These are phyloP conservation scores for Todiramphus chloris DNA, from an alignment of 2,113 vertebrate species.

Conservation along the genomic window DNA sequence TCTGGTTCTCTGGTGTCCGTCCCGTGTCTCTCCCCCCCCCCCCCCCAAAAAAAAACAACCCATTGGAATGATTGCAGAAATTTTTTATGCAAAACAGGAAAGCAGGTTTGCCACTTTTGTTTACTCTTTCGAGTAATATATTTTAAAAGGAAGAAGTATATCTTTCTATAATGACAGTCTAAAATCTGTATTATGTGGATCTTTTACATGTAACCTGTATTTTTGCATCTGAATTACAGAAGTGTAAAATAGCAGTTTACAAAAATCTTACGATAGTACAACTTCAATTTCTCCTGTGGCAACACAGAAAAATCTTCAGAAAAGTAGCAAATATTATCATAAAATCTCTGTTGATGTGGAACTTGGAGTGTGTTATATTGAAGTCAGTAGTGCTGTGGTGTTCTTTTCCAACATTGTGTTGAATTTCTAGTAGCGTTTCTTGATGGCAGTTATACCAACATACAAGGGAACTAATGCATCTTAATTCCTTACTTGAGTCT, in stretches of 20 bases:
- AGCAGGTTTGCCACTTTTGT: not conserved
- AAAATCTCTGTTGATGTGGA: not conserved
- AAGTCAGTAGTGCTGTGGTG: not conserved
- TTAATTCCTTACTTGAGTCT: conserved; percentile 28
- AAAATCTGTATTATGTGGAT: not conserved
- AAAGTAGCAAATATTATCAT: not conserved
- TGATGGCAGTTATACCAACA: not conserved
- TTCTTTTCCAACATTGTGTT: not conserved
- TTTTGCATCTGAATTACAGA: not conserved
- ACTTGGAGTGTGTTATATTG: not conserved
- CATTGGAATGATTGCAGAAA: not conserved
- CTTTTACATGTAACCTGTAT: not conserved
- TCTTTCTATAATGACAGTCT: not conserved
- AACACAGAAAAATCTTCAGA: not conserved
- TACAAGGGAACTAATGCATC: conserved; percentile 3
- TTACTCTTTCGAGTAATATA: not conserved
- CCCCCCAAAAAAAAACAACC: not conserved
- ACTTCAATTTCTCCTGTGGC: not conserved
- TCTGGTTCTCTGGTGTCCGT: not conserved
- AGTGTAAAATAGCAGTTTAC: not conserved
- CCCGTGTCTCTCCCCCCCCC: not conserved
- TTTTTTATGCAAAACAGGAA: not conserved
- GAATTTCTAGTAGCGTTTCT: not conserved
- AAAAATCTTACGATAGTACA: not conserved
- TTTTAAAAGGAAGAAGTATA: not conserved